phyloP scores from a whole-genome alignment of 2,797 vertebrate species.

The Enteromius afrohamiltoni region DNA sequence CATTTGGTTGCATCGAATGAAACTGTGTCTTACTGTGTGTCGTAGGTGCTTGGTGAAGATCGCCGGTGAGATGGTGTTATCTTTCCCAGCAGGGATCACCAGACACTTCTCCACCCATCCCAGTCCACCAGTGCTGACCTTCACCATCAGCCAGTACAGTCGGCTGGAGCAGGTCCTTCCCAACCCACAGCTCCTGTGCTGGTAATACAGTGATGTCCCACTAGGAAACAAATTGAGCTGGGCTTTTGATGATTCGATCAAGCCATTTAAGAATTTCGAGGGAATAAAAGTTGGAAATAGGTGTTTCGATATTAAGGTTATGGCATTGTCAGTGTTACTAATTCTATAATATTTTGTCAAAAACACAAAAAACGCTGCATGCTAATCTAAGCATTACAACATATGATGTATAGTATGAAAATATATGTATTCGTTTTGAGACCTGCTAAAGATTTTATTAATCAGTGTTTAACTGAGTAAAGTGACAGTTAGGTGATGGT shows the following conservation, averaged over 20 bases:
- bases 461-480: neutral
- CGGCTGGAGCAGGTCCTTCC: conserved; percentile 95
- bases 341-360: neutral
- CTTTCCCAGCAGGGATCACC: conserved; percentile 96
- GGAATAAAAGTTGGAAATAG: neutral
- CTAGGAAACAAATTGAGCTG: neutral
- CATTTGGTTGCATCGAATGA: neutral
- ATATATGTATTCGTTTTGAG: neutral
- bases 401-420: neutral
- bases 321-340: neutral
- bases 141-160: conserved; percentile 92
- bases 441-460: neutral
- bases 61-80: conserved; percentile 97
- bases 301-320: neutral
- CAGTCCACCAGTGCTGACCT: conserved; percentile 88
- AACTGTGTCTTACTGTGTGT: neutral
- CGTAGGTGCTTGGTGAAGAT: conserved; percentile 94
- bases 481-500: neutral
- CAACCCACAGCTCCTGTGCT: conserved; percentile 97
- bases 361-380: neutral
- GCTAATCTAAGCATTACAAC: neutral
- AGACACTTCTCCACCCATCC: conserved; percentile 95
- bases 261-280: neutral
- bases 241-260: neutral
- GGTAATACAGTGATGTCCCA: conserved; percentile 73